Percentiles rank a stretch among this genome's conserved stretches.
phyloP scores from a whole-genome alignment of 2,888 invertebrate genomes.

The Habrosyne pyritoides region DNA sequence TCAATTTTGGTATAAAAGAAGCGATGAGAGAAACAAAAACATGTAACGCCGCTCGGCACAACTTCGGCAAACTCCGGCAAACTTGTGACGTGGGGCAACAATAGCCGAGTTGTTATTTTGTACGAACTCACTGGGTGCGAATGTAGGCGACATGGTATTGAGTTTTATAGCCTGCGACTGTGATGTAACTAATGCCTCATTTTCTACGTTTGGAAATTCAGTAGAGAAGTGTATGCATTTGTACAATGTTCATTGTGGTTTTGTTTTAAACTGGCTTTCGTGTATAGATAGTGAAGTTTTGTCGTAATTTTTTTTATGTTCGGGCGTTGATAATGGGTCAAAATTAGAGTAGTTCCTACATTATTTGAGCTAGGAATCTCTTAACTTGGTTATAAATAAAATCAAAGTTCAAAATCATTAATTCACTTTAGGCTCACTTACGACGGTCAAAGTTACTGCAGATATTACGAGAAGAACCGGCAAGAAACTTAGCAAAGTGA shows the following conservation, averaged over 20 bases:
- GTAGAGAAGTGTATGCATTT: not conserved
- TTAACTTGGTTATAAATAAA: too few species aligned
- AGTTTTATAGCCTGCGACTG: not conserved
- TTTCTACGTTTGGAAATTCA: not conserved
- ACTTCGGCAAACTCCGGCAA: not conserved
- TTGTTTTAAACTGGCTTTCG: not conserved
- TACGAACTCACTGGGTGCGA: not conserved
- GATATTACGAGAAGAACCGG: too few species aligned
- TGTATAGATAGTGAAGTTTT: not conserved
- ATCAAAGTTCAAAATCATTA: too few species aligned
- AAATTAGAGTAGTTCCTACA: too few species aligned
- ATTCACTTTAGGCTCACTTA: too few species aligned
- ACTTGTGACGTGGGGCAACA: not conserved
- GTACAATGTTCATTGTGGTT: not conserved
- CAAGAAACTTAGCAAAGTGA: too few species aligned
- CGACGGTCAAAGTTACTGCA: too few species aligned
- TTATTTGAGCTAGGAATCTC: too few species aligned
- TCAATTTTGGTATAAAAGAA: not conserved
- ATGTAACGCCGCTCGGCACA: not conserved
- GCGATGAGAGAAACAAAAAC: not conserved
- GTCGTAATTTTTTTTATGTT: not conserved
- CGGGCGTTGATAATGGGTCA: too few species aligned
- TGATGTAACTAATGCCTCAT: not conserved
- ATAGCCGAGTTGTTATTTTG: not conserved
- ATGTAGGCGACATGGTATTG: not conserved